Conservation (phyloP, 2,113 vertebrate species). For the Gobius niger region DNA sequence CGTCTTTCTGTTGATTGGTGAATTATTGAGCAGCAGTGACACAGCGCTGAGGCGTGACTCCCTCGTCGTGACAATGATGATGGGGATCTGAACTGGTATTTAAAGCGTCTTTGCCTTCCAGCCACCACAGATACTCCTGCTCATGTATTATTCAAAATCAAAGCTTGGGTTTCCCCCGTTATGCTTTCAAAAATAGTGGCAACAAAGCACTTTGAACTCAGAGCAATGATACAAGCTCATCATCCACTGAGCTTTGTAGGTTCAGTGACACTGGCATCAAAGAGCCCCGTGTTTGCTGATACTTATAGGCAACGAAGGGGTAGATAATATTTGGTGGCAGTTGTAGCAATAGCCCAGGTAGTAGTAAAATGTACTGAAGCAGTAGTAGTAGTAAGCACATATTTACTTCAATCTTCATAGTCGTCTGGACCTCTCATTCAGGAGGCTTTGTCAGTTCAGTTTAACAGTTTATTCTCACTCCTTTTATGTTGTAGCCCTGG, state of each 20-base stretch:
- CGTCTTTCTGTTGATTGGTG: conserved; percentile 30
- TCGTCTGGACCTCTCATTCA: no score
- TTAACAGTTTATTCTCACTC: background rate
- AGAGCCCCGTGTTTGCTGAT: no score
- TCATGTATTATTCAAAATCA: conserved; percentile 56
- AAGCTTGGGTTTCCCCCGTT: conserved; percentile 42
- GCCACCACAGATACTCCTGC: conserved; percentile 33
- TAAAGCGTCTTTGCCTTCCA: conserved; percentile 34
- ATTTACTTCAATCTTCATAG: no score
- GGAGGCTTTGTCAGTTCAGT: no score
- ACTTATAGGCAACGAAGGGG: no score
- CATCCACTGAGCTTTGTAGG: conserved; percentile 4
- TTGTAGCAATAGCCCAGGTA: no score
- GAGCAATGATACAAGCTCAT: background rate
- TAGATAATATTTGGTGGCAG: no score
- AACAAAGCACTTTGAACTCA: conserved; percentile 60
- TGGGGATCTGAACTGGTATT: conserved; percentile 45
- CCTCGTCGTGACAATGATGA: conserved; percentile 50
- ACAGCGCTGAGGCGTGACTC: conserved; percentile 46
- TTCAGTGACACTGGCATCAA: conserved; percentile 1
- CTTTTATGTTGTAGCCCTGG: background rate
- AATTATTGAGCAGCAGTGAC: conserved; percentile 51
- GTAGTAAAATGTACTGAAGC: no score
- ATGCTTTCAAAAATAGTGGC: conserved; percentile 58
- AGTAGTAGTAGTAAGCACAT: no score